Percentiles rank a stretch among this genome's conserved stretches.
These are phyloP conservation scores for Caradrina kadenii DNA, from an alignment of 2,888 invertebrate genomes.

Conservation along the genomic window DNA sequence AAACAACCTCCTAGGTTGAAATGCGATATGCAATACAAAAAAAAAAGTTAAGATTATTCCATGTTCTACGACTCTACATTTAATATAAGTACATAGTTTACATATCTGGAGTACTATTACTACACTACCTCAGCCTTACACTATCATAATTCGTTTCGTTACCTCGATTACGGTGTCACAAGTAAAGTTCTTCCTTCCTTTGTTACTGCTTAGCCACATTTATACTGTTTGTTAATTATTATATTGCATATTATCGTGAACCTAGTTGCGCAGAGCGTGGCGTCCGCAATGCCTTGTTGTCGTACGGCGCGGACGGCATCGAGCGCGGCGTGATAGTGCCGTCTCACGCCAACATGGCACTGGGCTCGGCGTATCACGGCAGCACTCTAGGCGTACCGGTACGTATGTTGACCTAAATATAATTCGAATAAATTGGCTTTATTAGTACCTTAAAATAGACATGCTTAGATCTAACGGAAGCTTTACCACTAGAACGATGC, in stretches of 20 bases:
- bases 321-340: slow-evolving; percentile 84
- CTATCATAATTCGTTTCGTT: no score
- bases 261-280: slow-evolving; percentile 84
- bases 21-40: no score
- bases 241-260: slow-evolving; percentile 12
- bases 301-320: slow-evolving; percentile 69
- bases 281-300: slow-evolving; percentile 80
- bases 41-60: no score
- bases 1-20: no score
- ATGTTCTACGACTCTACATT: no score
- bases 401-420: slow-evolving; percentile 28
- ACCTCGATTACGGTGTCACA: background rate
- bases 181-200: background rate
- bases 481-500: no score
- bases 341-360: slow-evolving; percentile 84
- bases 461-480: no score
- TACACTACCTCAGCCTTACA: no score
- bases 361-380: slow-evolving; percentile 86
- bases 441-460: no score
- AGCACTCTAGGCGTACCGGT: slow-evolving; percentile 82
- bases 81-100: no score
- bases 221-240: background rate
- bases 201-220: background rate
- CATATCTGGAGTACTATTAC: no score
- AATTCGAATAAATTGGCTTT: no score